Evolutionary conservation across 1,140 invertebrate species (phyloP), one percentile per base, ranked within the genome.

Genomic region (Arion vulgaris): DNA sequence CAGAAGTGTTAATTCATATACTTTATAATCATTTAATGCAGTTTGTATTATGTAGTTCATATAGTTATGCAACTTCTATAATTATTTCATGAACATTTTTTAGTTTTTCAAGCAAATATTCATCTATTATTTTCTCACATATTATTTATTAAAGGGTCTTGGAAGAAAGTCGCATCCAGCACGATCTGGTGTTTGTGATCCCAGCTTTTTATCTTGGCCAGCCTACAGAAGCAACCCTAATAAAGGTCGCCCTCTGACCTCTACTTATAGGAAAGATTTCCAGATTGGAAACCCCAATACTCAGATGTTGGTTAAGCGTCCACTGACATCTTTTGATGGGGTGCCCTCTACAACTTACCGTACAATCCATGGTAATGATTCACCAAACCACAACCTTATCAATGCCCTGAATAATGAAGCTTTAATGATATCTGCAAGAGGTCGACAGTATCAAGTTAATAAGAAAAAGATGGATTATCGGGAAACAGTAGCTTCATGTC

Each of bases 111-210:
- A n/a, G n/a, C n/a, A n/a, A n/a, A n/a, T n/a, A n/a, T n/a, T n/a
- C n/a, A n/a, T n/a, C n/a, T n/a, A n/a, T n/a, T n/a, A n/a, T n/a
- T n/a, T n/a, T n/a, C n/a, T n/a, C n/a, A n/a, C n/a, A n/a, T n/a
- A n/a, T n/a, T n/a, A n/a, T n/a, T n/a, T n/a, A n/a, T n/a, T 87
- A 57, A 85, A 91, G 91, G 90, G 90, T 71, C 81, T 91, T 34
- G 91, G 91, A 28, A 83, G 87, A 68, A 88, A 87, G 72, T 57
- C 89, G 36, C 85, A 85, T 38, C 86, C 89, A 39, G 86, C 88
- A 49, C 83, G 74, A 26, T 87, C 89, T 5, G 87, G 88, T 71
- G 79, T 82, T 39, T 91, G 90, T 79, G 89, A 91, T 72, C 86
- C 87, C 49, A 88, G 91, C 57, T 23, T 62, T 80, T 88, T 91